Percentiles rank a stretch among this genome's conserved stretches.
Evolutionary conservation across 2,888 invertebrate species (phyloP).

Genomic region (Erynnis tages): DNA sequence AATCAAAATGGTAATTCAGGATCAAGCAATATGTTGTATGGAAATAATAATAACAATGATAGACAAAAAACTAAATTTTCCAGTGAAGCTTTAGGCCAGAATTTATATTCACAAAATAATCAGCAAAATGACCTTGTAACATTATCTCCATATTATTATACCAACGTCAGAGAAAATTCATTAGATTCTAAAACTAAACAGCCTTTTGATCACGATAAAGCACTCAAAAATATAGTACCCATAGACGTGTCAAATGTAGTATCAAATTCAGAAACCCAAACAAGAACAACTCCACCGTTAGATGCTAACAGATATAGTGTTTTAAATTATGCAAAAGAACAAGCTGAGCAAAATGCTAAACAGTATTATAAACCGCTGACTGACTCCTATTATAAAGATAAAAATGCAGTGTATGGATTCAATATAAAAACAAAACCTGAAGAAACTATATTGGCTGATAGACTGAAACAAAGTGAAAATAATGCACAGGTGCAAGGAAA

Average conservation of each 20-base stretch:
- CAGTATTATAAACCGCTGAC: constrained; percentile 60
- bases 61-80: constrained; percentile 53
- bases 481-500: constrained; percentile 49
- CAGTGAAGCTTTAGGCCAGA: constrained; percentile 43
- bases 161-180: constrained; percentile 50
- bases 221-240: constrained; percentile 72
- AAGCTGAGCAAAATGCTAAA: constrained; percentile 52
- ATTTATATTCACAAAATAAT: constrained; percentile 45
- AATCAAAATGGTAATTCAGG: constrained; percentile 35
- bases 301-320: constrained; percentile 48
- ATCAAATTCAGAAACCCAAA: constrained; percentile 51
- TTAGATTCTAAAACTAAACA: constrained; percentile 57
- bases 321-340: constrained; percentile 55
- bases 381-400: constrained; percentile 70
- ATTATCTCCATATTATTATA: constrained; percentile 57
- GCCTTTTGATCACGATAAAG: constrained; percentile 74
- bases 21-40: constrained; percentile 41
- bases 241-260: constrained; percentile 73
- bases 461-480: constrained; percentile 50
- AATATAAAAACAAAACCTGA: constrained; percentile 65
- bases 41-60: constrained; percentile 47
- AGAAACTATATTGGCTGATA: constrained; percentile 47
- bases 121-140: constrained; percentile 60
- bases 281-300: constrained; percentile 41
- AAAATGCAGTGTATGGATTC: constrained; percentile 61